Conservation (phyloP, 2,888 invertebrate species). For the Baccha elongata region DNA sequence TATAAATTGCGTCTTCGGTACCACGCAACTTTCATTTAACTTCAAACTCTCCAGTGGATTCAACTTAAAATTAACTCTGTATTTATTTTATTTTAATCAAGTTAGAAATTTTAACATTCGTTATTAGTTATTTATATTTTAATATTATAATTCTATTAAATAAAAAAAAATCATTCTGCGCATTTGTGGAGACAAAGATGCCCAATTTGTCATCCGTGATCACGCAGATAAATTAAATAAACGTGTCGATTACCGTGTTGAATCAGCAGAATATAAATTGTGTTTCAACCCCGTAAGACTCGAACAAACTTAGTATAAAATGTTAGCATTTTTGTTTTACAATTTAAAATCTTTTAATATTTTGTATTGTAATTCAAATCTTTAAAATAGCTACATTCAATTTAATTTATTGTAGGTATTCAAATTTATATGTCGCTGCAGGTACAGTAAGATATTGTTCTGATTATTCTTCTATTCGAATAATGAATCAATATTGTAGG, state of each 20-base stretch:
- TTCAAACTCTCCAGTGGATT: background rate
- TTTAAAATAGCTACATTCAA: too few species aligned
- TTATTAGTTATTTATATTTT: too few species aligned
- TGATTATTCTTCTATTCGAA: too few species aligned
- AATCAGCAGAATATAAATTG: constrained; percentile 78
- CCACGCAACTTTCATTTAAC: background rate
- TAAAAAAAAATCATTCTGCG: constrained; percentile 77
- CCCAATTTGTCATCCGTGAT: constrained; percentile 80
- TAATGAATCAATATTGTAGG: too few species aligned
- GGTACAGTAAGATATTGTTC: too few species aligned
- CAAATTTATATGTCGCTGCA: too few species aligned
- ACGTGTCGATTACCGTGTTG: constrained; percentile 81
- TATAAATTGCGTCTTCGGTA: background rate
- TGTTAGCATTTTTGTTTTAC: too few species aligned
- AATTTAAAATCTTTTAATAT: too few species aligned
- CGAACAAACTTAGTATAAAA: constrained; percentile 77
- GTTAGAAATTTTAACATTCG: background rate
- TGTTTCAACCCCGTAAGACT: constrained; percentile 82
- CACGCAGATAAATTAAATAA: constrained; percentile 80
- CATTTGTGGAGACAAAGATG: constrained; percentile 81
- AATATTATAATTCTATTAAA: constrained; percentile 1
- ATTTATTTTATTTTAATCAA: background rate
- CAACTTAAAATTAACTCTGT: background rate
- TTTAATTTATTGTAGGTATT: too few species aligned
- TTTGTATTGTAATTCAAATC: too few species aligned